Conservation (phyloP, 1,140 invertebrate genomes). For the Bradysia coprophila region DNA sequence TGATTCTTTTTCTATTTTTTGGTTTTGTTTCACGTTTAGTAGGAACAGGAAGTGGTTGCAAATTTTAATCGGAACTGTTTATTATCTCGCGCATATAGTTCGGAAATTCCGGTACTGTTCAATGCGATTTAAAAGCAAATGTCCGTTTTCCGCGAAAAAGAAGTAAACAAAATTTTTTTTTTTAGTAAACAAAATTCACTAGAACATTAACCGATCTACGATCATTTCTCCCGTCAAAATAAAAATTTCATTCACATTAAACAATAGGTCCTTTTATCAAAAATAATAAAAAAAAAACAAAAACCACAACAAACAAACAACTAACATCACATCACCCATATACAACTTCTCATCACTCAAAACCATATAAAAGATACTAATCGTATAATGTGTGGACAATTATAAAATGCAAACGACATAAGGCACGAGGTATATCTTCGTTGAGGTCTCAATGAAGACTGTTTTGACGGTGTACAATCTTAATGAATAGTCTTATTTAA, state of each 20-base stretch:
- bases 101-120: too few relatives aligned
- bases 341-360: neutral
- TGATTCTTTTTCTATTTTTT: neutral
- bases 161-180: too few relatives aligned
- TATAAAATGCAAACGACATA: neutral
- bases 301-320: neutral
- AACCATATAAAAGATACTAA: neutral
- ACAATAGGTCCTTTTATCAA: neutral
- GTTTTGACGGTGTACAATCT: neutral
- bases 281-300: neutral
- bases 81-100: too few relatives aligned
- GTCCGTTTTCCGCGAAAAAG: too few relatives aligned
- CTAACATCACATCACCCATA: neutral
- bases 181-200: too few relatives aligned
- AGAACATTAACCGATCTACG: too few relatives aligned
- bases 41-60: neutral
- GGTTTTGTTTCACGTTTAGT: neutral
- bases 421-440: neutral
- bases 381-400: neutral
- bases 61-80: too few relatives aligned
- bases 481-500: neutral
- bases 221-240: too few relatives aligned
- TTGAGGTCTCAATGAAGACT: neutral
- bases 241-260: neutral
- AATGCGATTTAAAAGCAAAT: too few relatives aligned